Evolutionary conservation across 2,888 invertebrate genomes (phyloP).

Genomic region (Flexamia atlantica): DNA sequence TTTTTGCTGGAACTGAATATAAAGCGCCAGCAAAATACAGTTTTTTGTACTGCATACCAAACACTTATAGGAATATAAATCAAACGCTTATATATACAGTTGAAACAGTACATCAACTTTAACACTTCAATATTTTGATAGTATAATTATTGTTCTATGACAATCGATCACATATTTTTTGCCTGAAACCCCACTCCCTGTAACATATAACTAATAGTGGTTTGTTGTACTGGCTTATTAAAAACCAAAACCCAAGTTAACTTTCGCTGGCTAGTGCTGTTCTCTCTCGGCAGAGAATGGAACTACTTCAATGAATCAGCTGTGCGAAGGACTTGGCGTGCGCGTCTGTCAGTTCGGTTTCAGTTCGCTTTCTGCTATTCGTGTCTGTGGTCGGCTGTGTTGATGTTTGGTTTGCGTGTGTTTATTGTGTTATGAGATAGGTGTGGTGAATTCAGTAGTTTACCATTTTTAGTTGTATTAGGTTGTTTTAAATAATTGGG

Average conservation of each 20-base stretch:
- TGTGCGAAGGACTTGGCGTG: slow-evolving; percentile 8
- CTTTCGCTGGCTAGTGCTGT: slow-evolving; percentile 23
- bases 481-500: slow-evolving; percentile 38
- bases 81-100: too few species aligned
- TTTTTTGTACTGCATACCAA: too few species aligned
- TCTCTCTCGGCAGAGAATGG: background rate
- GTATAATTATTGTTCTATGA: too few species aligned
- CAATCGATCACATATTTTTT: too few species aligned
- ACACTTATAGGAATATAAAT: too few species aligned
- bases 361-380: slow-evolving; percentile 55
- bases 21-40: too few species aligned
- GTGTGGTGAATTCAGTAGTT: slow-evolving; percentile 36
- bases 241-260: background rate
- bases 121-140: too few species aligned
- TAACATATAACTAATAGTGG: too few species aligned
- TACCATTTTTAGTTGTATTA: slow-evolving; percentile 50
- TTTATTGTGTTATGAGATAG: slow-evolving; percentile 57
- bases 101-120: too few species aligned
- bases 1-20: too few species aligned
- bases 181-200: too few species aligned
- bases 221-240: background rate
- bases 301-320: slow-evolving; percentile 52
- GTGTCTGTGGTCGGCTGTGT: slow-evolving; percentile 11
- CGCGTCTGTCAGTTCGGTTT: background rate
- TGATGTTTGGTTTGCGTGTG: slow-evolving; percentile 32